Evolutionary conservation across 2,888 invertebrate genomes (phyloP).

Genomic region (Anthrax anthrax): DNA sequence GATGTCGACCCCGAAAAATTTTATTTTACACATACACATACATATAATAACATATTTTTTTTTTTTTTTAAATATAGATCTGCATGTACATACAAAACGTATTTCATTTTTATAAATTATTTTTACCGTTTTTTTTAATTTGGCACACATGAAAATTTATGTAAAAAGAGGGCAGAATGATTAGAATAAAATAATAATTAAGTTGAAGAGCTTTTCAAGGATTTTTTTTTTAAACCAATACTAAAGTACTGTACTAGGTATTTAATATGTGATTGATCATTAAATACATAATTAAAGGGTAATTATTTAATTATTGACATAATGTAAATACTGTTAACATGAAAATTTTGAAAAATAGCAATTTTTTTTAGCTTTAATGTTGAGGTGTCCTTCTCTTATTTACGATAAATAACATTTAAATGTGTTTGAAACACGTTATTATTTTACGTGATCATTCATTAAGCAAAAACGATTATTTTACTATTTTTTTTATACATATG

Average conservation of each 20-base stretch:
- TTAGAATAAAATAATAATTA: not conserved
- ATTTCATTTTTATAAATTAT: no score
- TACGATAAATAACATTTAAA: no score
- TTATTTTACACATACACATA: not conserved
- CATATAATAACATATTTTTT: not conserved
- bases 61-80: not conserved
- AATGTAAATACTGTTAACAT: not conserved
- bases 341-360: no score
- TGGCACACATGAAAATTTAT: no score
- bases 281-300: not conserved
- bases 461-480: no score
- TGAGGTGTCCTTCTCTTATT: no score
- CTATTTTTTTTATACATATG: no score
- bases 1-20: conserved; percentile 5
- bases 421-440: no score
- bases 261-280: not conserved
- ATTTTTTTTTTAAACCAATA: not conserved
- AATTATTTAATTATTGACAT: not conserved
- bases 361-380: no score
- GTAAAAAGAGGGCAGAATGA: not conserved
- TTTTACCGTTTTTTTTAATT: no score
- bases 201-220: not conserved
- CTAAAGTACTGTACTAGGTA: not conserved
- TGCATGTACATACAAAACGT: not conserved
- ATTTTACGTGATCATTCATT: no score